Conservation (phyloP, 1,140 invertebrate species). For the Brachionus rubens region DNA sequence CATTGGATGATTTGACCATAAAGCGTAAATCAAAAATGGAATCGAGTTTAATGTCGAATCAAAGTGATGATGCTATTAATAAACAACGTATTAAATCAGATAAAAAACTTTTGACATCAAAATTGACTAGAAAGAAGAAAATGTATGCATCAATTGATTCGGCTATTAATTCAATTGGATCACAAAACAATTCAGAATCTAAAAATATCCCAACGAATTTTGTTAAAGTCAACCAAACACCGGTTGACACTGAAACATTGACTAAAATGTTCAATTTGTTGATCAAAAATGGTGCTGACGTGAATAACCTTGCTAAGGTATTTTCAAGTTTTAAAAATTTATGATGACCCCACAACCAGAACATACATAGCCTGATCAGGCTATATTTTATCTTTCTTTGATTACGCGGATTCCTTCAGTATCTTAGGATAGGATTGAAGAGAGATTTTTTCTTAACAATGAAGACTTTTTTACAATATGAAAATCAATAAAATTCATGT, state of each 20-base stretch:
- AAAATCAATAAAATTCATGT: too few species aligned
- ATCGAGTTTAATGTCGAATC: neutral
- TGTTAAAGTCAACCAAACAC: conserved; percentile 20
- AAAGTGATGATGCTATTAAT: neutral
- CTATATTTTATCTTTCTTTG: too few species aligned
- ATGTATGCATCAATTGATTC: conserved; percentile 8
- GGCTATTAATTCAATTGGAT: conserved; percentile 9
- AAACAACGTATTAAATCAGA: neutral
- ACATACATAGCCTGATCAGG: too few species aligned
- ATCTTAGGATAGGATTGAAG: too few species aligned
- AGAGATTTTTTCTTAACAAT: too few species aligned
- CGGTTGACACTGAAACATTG: neutral
- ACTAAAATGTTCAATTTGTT: conserved; percentile 21
- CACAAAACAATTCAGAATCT: neutral
- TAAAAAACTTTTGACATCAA: neutral
- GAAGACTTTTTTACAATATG: too few species aligned
- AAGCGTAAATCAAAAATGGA: neutral
- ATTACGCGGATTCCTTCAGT: too few species aligned
- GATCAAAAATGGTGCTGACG: conserved; percentile 28
- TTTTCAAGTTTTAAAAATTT: neutral
- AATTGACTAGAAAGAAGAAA: neutral
- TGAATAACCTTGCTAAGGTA: conserved; percentile 20
- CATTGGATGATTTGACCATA: neutral
- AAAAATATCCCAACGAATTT: neutral
- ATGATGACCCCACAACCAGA: too few species aligned